phyloP scores from a whole-genome alignment of 2,888 invertebrate species.

The Drosophila anomalipes region DNA sequence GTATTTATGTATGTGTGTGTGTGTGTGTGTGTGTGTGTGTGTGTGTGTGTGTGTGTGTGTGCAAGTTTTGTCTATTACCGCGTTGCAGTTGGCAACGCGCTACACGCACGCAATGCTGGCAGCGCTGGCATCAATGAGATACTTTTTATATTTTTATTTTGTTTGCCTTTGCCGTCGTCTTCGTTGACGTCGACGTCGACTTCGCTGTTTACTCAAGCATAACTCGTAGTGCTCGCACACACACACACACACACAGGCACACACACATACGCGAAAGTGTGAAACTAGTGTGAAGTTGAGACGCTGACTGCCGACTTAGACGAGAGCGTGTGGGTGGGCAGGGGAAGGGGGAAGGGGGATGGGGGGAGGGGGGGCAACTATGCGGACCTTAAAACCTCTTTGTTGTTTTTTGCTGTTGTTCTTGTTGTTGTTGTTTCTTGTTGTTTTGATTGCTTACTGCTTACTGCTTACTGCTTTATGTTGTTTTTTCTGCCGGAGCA shows the following conservation, averaged over 20 bases:
- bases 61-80: constrained; percentile 32
- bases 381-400: constrained; percentile 11
- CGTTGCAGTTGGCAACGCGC: constrained; percentile 52
- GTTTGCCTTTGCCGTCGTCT: constrained; percentile 33
- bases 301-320: constrained; percentile 10
- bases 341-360: background rate
- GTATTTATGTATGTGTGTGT: constrained; percentile 3
- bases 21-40: constrained; percentile 7
- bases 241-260: constrained; percentile 15
- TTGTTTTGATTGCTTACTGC: constrained; percentile 5
- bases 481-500: constrained; percentile 27
- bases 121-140: constrained; percentile 67
- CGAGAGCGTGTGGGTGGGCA: background rate
- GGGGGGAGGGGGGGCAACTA: background rate
- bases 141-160: constrained; percentile 53
- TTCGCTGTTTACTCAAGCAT: constrained; percentile 59
- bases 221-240: constrained; percentile 29
- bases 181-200: constrained; percentile 23
- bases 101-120: constrained; percentile 51
- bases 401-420: constrained; percentile 21
- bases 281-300: constrained; percentile 59
- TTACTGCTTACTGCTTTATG: constrained; percentile 3
- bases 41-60: constrained; percentile 2
- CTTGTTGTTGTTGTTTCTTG: constrained; percentile 11
- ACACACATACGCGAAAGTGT: constrained; percentile 58